A percentile compares a stretch with the other conserved stretches of the same genome.
These are phyloP conservation scores for Rhyacophila evoluta DNA, from an alignment of 2,888 invertebrate genomes.

Conservation along the genomic window DNA sequence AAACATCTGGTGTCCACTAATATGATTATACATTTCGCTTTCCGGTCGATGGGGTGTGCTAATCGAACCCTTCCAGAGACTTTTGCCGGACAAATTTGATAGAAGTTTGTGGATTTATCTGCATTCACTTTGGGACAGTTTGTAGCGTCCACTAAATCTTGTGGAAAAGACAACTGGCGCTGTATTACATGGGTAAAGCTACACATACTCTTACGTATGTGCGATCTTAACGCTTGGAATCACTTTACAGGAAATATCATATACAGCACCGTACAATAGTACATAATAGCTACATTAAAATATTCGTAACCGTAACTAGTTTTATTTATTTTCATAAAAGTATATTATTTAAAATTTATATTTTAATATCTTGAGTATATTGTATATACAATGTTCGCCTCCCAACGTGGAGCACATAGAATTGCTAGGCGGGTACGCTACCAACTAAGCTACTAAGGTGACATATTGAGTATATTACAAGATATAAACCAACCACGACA, in stretches of 20 bases:
- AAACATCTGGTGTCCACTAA: constrained; percentile 4
- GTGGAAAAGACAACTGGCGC: neutral
- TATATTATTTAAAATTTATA: too few relatives aligned
- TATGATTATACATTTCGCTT: neutral
- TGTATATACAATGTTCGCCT: too few relatives aligned
- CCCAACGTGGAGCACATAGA: too few relatives aligned
- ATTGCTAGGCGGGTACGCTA: too few relatives aligned
- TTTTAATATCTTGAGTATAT: too few relatives aligned
- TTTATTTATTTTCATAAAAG: too few relatives aligned
- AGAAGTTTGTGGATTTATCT: constrained; percentile 47
- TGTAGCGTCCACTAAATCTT: constrained; percentile 31
- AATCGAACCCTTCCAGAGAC: constrained; percentile 17
- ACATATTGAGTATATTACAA: too few relatives aligned
- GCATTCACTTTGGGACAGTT: constrained; percentile 39
- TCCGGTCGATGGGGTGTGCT: constrained; percentile 1
- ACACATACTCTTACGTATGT: neutral
- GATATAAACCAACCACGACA: too few relatives aligned
- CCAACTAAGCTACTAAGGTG: too few relatives aligned
- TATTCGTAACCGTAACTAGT: too few relatives aligned
- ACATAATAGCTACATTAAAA: neutral
- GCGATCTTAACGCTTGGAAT: neutral
- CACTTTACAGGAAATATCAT: neutral
- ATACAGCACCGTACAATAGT: neutral
- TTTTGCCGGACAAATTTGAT: constrained; percentile 46
- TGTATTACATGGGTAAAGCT: neutral